phyloP scores from a whole-genome alignment of 2,888 invertebrate genomes.

The Baronia brevicornis region DNA sequence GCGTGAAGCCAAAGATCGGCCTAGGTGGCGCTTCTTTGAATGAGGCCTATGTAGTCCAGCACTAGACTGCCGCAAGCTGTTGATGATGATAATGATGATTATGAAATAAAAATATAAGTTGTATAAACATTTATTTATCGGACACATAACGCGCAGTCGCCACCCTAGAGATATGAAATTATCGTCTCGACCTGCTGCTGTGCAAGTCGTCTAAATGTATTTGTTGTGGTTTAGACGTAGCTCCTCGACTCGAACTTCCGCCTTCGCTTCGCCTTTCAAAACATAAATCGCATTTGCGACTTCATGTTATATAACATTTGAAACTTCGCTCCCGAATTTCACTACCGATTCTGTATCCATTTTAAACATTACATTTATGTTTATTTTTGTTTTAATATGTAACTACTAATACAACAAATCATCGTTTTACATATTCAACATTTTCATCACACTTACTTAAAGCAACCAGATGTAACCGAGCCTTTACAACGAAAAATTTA shows the following conservation, averaged over 20 bases:
- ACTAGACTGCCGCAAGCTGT: too few species aligned
- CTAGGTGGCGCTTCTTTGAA: too few species aligned
- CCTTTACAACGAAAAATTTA: too few species aligned
- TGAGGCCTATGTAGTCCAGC: too few species aligned
- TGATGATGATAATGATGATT: not conserved
- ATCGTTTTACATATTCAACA: too few species aligned
- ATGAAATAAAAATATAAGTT: not conserved
- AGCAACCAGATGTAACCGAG: too few species aligned
- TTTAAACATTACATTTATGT: not conserved
- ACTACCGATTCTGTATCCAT: not conserved
- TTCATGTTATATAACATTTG: conserved; percentile 7
- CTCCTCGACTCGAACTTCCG: conserved; percentile 18
- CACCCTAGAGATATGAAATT: conserved; percentile 8
- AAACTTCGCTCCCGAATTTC: conserved; percentile 3
- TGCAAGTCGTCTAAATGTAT: conserved; percentile 52
- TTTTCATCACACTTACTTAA: too few species aligned
- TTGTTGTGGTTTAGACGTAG: conserved; percentile 47
- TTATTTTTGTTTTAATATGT: too few species aligned
- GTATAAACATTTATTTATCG: too few species aligned
- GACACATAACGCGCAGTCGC: too few species aligned
- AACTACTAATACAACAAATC: too few species aligned
- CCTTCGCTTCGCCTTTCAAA: conserved; percentile 19
- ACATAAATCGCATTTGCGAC: conserved; percentile 22
- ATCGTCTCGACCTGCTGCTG: conserved; percentile 25
- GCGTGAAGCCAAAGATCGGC: too few species aligned